These are phyloP conservation scores for Cettia cetti DNA, from an alignment of 2,113 vertebrate genomes.

Conservation along the genomic window DNA sequence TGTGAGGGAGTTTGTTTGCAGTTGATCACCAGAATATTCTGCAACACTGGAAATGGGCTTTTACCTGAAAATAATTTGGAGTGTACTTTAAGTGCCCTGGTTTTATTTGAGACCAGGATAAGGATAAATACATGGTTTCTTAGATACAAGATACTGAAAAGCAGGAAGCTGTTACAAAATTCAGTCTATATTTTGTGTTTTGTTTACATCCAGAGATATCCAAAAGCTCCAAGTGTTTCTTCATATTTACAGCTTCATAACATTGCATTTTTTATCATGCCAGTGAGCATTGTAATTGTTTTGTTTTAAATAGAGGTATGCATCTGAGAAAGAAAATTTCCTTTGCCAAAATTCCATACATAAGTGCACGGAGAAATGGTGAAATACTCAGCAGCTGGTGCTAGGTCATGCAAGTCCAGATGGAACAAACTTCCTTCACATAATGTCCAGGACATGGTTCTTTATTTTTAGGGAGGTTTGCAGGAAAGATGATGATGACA, in stretches of 20 bases:
- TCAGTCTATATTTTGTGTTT: neutral
- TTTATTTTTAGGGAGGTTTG: conserved; percentile 32
- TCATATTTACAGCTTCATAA: conserved; percentile 25
- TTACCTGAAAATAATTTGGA: neutral
- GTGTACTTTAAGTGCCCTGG: neutral
- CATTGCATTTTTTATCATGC: conserved; percentile 3
- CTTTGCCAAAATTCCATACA: conserved; percentile 58
- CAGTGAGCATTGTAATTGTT: conserved; percentile 4
- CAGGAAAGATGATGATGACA: neutral
- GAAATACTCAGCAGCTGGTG: conserved; percentile 57
- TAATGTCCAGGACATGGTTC: conserved; percentile 17
- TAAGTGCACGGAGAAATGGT: conserved; percentile 36
- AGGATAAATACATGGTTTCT: neutral
- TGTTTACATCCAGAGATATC: conserved; percentile 25
- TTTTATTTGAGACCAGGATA: neutral
- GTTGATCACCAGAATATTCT: neutral
- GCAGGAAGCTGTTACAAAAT: conserved; percentile 1
- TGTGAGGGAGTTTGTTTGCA: neutral
- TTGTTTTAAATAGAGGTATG: conserved; percentile 42
- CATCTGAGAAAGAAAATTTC: conserved; percentile 28
- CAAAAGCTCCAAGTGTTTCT: neutral
- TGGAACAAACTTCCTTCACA: conserved; percentile 47
- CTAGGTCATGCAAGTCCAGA: conserved; percentile 56
- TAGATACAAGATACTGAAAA: neutral
- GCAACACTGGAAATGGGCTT: neutral